phyloP scores from a whole-genome alignment of 2,797 vertebrate species.

The Tolypeutes matacus region DNA sequence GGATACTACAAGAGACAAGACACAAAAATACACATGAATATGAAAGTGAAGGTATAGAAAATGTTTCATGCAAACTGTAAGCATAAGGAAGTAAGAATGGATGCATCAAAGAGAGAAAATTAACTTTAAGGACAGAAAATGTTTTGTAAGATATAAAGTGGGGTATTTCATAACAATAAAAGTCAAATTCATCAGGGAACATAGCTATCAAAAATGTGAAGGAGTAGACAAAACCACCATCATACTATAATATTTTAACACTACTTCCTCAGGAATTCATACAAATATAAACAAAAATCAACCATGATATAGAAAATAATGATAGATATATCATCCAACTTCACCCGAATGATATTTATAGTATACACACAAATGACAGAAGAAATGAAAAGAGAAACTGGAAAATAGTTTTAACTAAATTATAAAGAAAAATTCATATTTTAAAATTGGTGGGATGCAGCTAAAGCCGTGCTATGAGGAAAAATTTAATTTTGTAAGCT shows the following conservation, averaged over 20 bases:
- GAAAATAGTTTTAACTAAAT: background rate
- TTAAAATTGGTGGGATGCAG: background rate
- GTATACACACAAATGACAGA: background rate
- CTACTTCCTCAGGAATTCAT: background rate
- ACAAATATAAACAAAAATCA: background rate
- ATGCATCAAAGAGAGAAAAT: background rate
- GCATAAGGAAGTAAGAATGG: background rate
- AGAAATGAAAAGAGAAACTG: background rate
- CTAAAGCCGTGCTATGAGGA: background rate
- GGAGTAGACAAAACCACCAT: background rate
- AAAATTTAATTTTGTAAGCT: background rate
- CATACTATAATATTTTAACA: background rate
- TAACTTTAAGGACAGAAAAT: too few relatives aligned
- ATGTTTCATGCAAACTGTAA: background rate
- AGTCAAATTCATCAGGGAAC: too few relatives aligned
- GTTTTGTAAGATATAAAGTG: background rate
- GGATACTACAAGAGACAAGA: background rate
- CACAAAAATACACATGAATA: background rate
- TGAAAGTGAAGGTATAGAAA: background rate
- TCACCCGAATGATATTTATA: background rate
- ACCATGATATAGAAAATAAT: background rate
- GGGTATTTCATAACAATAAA: background rate
- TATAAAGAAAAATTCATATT: background rate
- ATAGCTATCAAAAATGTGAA: background rate
- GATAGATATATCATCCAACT: background rate